Evolutionary conservation across 2,113 vertebrate species (phyloP).

Genomic region (Varanus komodoensis): DNA sequence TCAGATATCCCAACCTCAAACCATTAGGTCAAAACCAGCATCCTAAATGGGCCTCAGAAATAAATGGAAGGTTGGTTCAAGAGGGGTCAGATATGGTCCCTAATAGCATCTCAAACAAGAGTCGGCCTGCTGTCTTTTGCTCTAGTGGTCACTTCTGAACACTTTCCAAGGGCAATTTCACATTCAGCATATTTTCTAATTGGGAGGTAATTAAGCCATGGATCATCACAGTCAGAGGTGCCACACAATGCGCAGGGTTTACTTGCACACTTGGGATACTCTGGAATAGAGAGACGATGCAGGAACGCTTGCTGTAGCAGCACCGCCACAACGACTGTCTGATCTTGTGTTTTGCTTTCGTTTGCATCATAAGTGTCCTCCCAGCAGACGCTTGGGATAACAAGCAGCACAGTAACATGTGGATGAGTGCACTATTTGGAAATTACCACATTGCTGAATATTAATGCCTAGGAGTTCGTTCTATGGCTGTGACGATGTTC

Average conservation of each 20-base stretch:
- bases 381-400: conserved; percentile 41
- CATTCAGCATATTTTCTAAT: no score
- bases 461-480: conserved; percentile 42
- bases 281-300: background rate
- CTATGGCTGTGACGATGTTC: conserved; percentile 25
- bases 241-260: background rate
- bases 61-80: no score
- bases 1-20: no score
- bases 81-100: no score
- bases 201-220: no score
- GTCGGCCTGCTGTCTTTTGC: no score
- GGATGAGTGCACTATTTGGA: conserved; percentile 43
- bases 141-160: no score
- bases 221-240: no score
- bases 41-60: no score
- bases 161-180: no score
- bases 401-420: conserved; percentile 26
- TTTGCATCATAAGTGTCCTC: conserved; percentile 52
- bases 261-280: conserved; percentile 5
- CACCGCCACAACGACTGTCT: background rate
- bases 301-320: conserved; percentile 2
- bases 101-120: no score
- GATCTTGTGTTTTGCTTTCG: conserved; percentile 47
- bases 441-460: conserved; percentile 36
- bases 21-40: no score